phyloP scores from a whole-genome alignment of 2,113 vertebrate genomes.

The Zosterops hypoxanthus region DNA sequence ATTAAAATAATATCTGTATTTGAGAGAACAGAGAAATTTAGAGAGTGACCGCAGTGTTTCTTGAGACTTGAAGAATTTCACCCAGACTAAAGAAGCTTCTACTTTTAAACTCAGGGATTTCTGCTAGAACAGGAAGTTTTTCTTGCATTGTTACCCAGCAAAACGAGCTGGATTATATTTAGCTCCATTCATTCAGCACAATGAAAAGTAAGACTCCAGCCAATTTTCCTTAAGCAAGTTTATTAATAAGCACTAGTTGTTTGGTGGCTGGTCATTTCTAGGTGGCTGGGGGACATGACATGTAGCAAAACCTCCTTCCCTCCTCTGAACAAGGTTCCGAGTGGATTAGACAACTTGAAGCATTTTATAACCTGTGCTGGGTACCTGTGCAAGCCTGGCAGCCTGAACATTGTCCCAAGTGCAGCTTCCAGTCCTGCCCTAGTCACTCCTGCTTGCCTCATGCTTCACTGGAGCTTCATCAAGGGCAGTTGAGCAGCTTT shows the following conservation, averaged over 20 bases:
- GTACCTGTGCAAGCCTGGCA: neutral
- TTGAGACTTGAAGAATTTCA: constrained; percentile 49
- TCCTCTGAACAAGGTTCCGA: neutral
- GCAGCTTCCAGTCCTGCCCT: neutral
- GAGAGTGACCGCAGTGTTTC: constrained; percentile 12
- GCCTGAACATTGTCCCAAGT: neutral
- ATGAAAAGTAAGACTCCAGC: constrained; percentile 41
- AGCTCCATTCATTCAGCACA: constrained; percentile 61
- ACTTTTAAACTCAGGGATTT: constrained; percentile 14
- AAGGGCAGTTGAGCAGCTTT: neutral
- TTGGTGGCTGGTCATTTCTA: neutral
- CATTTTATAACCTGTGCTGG: neutral
- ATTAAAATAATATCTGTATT: constrained; percentile 9
- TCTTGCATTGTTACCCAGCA: constrained; percentile 45
- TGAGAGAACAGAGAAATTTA: neutral
- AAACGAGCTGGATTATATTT: constrained; percentile 57
- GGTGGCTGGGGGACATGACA: neutral
- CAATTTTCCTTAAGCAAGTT: constrained; percentile 52
- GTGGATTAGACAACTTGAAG: neutral
- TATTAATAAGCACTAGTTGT: constrained; percentile 27
- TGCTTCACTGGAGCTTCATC: neutral
- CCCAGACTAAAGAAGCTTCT: constrained; percentile 8
- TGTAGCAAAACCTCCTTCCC: neutral
- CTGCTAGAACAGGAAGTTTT: constrained; percentile 61
- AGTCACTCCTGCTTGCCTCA: neutral